These are phyloP conservation scores for Drosophila sordidula DNA, from an alignment of 2,888 invertebrate species.

Conservation along the genomic window DNA sequence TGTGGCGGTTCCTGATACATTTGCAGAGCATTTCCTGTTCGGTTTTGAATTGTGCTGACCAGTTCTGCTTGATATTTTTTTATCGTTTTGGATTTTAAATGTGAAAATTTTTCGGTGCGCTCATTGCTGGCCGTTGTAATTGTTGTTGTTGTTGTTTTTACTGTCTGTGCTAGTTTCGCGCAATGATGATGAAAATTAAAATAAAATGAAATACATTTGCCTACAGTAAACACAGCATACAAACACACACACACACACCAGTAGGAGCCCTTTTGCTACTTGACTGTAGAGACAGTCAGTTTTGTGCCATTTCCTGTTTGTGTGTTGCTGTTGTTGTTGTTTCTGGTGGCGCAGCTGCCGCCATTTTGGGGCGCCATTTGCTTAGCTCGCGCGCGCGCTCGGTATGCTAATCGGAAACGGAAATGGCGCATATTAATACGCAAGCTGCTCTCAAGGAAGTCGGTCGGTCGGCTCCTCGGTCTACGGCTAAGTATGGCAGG, in stretches of 20 bases:
- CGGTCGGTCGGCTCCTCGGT: slow-evolving; percentile 20
- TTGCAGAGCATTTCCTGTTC: slow-evolving; percentile 41
- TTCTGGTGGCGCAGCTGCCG: slow-evolving; percentile 70
- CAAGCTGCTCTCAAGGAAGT: slow-evolving; percentile 76
- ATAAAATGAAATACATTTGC: slow-evolving; percentile 80
- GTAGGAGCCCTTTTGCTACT: slow-evolving; percentile 44
- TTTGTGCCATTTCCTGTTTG: slow-evolving; percentile 76
- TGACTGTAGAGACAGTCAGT: slow-evolving; percentile 69
- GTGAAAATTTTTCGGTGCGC: slow-evolving; percentile 63
- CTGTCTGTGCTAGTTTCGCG: slow-evolving; percentile 74
- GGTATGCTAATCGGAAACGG: slow-evolving; percentile 82
- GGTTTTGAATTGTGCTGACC: slow-evolving; percentile 1
- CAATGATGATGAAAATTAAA: slow-evolving; percentile 82
- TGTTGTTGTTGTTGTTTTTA: slow-evolving; percentile 26
- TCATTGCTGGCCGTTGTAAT: slow-evolving; percentile 40
- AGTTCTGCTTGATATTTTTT: slow-evolving; percentile 66
- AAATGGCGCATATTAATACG: slow-evolving; percentile 81
- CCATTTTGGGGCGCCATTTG: slow-evolving; percentile 67
- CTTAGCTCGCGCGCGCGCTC: slow-evolving; percentile 45
- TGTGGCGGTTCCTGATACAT: slow-evolving; percentile 17
- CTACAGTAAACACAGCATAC: slow-evolving; percentile 49
- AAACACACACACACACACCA: slow-evolving; percentile 12
- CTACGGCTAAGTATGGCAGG: slow-evolving; percentile 50
- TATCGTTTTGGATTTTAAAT: slow-evolving; percentile 77
- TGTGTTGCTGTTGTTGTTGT: slow-evolving; percentile 40